These are phyloP conservation scores for Radopholus similis DNA, from an alignment of 1,140 invertebrate genomes.

Conservation along the genomic window DNA sequence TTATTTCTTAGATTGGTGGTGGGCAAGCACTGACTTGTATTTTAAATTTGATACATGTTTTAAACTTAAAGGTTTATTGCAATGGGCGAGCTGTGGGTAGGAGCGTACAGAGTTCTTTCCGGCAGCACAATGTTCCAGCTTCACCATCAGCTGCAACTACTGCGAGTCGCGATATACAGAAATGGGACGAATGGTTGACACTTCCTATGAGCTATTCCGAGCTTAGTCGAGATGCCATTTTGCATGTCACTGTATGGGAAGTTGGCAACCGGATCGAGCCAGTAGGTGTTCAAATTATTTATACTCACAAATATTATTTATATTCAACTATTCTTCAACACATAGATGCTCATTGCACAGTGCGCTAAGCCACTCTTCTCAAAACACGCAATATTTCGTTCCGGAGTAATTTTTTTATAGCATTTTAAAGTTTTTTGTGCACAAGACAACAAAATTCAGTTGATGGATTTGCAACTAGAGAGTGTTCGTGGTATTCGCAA, in stretches of 20 bases:
- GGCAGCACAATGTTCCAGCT: no score
- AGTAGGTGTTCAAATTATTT: constrained; percentile 73
- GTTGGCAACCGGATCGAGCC: constrained; percentile 77
- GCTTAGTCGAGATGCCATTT: constrained; percentile 78
- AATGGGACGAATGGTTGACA: constrained; percentile 96
- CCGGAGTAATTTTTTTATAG: constrained; percentile 10
- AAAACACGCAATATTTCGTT: constrained; percentile 65
- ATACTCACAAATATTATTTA: neutral
- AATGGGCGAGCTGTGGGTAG: constrained; percentile 77
- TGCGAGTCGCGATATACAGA: constrained; percentile 60
- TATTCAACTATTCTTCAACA: no score
- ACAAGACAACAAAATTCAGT: neutral
- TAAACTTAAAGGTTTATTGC: constrained; percentile 79
- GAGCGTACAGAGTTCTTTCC: constrained; percentile 82
- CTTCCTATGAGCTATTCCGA: constrained; percentile 86
- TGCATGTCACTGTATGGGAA: constrained; percentile 89
- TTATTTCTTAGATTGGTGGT: constrained; percentile 34
- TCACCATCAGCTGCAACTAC: neutral
- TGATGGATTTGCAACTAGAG: no score
- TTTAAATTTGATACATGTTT: constrained; percentile 60
- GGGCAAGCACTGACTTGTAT: neutral
- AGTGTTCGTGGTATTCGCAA: no score
- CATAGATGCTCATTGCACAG: constrained; percentile 44
- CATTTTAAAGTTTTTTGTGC: neutral
- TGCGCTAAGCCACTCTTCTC: constrained; percentile 65